Evolutionary conservation across 2,113 vertebrate species (phyloP).

Genomic region (Lutjanus erythropterus): DNA sequence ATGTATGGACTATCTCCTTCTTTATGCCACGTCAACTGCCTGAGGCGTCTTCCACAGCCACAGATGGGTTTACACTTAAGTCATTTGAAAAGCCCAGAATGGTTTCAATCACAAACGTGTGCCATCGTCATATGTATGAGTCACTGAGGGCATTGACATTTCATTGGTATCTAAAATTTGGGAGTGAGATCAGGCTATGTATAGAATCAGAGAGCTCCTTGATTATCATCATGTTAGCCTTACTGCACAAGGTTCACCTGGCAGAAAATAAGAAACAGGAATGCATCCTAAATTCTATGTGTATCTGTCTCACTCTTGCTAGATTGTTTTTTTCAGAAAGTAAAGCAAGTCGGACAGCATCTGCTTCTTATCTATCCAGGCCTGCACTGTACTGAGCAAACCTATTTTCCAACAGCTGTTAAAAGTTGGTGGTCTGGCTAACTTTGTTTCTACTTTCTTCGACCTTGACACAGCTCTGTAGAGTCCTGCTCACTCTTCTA

Average conservation of each 20-base stretch:
- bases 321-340: not conserved
- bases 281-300: not conserved
- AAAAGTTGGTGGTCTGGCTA: conserved; percentile 40
- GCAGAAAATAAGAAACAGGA: not conserved
- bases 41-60: no score
- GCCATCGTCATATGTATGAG: no score
- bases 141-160: no score
- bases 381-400: not conserved
- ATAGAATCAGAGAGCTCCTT: not conserved
- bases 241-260: not conserved
- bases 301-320: not conserved
- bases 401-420: conserved; percentile 27
- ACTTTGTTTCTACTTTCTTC: conserved; percentile 26
- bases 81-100: no score
- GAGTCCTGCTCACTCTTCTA: conserved; percentile 33
- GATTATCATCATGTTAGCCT: not conserved
- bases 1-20: no score
- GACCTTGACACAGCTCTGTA: conserved; percentile 49
- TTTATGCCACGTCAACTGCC: no score
- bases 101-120: no score
- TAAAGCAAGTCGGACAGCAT: not conserved
- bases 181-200: no score
- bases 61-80: no score
- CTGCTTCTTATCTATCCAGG: not conserved
- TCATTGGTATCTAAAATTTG: no score